Evolutionary conservation across 2,888 invertebrate genomes (phyloP), one percentile per base, ranked within the genome.

Genomic region (Perizoma affinitatum): DNA sequence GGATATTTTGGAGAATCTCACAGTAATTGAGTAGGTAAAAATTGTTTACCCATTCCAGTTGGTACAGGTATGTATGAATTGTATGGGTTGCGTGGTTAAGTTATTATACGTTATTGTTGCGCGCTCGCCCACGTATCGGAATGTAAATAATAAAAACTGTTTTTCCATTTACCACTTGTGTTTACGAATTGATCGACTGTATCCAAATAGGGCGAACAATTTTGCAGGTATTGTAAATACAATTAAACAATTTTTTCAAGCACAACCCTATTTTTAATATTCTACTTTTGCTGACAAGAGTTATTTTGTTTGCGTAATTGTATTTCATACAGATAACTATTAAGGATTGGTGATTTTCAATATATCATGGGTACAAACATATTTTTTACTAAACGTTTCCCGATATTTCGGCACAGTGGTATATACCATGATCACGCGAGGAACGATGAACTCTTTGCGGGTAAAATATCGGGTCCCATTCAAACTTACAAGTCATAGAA

Each of bases 71-170:
- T 57, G 48, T 61, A 54, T 54, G 41, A 54, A 66, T 62, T 68
- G 75, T 79, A 75, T 73, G 71, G 75, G 70, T 78, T 71, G 72
- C 73, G 83, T 83, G 86, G 86, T 87, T 86, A 88, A 88, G 87
- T 88, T 85, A 87, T 88, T 88, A 87, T 81, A 82, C 76, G 76
- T 80, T 82, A 81, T 80, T 81, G 79, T 81, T 75, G 54, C 57
- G 76, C 74, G 69, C 69, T 69, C 68, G 68, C 72, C 67, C 67
- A 71, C 65, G 58, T 53, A 47, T 57, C n/a, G 57, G 61, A 61
- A 61, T 61, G 54, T 50, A 57, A 61, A 47, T 56, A 59, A 58
- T 61, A 63, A 60, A 63, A 63, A 66, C 47, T 5, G 43, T 52
- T 59, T 57, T 66, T 65, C 54, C 64, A 64, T 62, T 53, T 55